These are phyloP conservation scores for Gerris buenoi DNA, from an alignment of 1,140 invertebrate species.

Conservation along the genomic window DNA sequence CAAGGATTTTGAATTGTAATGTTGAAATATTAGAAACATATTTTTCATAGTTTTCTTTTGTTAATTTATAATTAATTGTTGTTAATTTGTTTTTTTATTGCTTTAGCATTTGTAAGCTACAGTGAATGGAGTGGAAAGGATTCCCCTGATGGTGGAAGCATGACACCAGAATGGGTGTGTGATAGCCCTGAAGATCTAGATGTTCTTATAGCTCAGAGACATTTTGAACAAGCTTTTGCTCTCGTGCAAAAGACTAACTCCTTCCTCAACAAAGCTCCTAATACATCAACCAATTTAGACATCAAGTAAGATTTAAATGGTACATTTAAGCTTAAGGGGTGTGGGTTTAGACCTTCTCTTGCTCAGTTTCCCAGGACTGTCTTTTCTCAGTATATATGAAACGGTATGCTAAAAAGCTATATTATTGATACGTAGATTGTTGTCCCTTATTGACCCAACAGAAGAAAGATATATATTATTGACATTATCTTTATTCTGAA, in stretches of 20 bases:
- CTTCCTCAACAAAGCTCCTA: slow-evolving; percentile 28
- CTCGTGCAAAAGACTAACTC: slow-evolving; percentile 60
- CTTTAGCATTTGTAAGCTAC: slow-evolving; percentile 9
- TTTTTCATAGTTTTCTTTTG: no score
- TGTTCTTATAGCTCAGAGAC: slow-evolving; percentile 89
- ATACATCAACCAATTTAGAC: slow-evolving; percentile 11
- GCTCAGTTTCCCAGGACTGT: no score
- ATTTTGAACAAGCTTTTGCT: slow-evolving; percentile 86
- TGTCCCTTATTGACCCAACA: no score
- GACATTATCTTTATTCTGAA: no score
- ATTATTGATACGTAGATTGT: no score
- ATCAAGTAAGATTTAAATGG: slow-evolving; percentile 19
- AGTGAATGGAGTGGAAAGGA: slow-evolving; percentile 32
- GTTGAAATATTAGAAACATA: no score
- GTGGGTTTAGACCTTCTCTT: no score
- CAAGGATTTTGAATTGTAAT: no score
- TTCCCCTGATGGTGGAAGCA: slow-evolving; percentile 30
- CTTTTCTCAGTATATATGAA: no score
- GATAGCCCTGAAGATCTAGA: slow-evolving; percentile 91
- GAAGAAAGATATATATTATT: no score
- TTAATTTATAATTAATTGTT: slow-evolving; percentile 10
- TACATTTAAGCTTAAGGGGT: no score
- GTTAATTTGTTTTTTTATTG: slow-evolving; percentile 6
- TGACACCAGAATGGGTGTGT: slow-evolving; percentile 70
- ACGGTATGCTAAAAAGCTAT: no score